Base-by-base conservation (phyloP, 2,888 invertebrate genomes). In the Rhyacophila evoluta region DNA sequence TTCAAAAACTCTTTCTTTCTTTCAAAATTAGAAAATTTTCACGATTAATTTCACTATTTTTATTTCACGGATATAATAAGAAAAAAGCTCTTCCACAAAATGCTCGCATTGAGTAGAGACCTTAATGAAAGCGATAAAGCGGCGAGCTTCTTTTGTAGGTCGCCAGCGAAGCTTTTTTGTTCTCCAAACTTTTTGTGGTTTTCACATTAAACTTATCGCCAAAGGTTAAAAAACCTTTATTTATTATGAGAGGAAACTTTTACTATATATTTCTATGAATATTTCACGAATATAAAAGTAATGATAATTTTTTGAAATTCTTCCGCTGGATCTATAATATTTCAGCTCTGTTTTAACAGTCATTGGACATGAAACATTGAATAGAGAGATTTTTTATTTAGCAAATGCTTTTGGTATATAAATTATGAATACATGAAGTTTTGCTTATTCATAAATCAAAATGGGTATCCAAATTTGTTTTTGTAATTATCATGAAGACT, bases 141-240 rank as follows among this genome's bases (percentile, higher is more conserved):
- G 76, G 67, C 38, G 38, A 67, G 77, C 29, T 74, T 72, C 74
- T 74, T 77, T 78, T 78, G 73, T 74, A 37, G 67, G 28, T 29
- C 69, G 73, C 73, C 68, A n/a, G 38, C 70, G 75, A 39, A 55
- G 79, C 19, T 70, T 79, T 79, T 79, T 79, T 77, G 72, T 77
- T 77, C 67, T 74, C 38, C 68, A 36, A 76, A 77, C 38, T 70
- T 72, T 79, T 79, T 79, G 79, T 36, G 79, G 76, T 70, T 74
- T 77, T 79, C 79, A 71, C 77, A 79, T 79, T 77, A 79, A 77
- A 79, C 70, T 77, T 79, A 79, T 79, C 79, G 74, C 74, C 74
- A 79, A 79, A 74, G 79, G 79, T 79, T 79, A 71, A 79, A 75
- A 77, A 77, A 74, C 39, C 74, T 69, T 69, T 79, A 77, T 79